Percentiles rank a stretch among this genome's conserved stretches.
Evolutionary conservation across 2,113 vertebrate genomes (phyloP).

Genomic region (Leucoraja erinaceus): DNA sequence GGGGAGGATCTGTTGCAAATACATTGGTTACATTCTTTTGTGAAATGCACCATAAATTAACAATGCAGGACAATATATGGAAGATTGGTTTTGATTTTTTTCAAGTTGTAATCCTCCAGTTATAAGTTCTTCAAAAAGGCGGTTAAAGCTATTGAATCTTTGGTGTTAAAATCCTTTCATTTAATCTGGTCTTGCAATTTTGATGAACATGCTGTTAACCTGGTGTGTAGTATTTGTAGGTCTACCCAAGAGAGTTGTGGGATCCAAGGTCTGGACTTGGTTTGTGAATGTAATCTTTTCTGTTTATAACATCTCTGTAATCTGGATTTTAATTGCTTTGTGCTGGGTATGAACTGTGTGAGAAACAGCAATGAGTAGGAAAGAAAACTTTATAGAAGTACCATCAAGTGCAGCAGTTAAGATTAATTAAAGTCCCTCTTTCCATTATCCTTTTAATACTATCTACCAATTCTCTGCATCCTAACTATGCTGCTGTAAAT

Average conservation of each 20-base stretch:
- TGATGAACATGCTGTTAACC: neutral
- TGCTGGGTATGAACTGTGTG: neutral
- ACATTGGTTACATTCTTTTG: conserved; percentile 17
- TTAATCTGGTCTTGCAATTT: neutral
- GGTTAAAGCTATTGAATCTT: neutral
- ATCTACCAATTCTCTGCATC: neutral
- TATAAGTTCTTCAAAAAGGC: conserved; percentile 2
- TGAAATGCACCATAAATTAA: neutral
- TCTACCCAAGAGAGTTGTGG: neutral
- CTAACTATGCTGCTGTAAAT: neutral
- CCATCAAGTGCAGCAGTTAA: neutral
- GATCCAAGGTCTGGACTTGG: neutral
- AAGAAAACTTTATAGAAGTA: neutral
- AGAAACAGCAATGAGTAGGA: neutral
- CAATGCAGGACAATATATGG: conserved; percentile 25
- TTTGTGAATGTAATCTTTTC: neutral
- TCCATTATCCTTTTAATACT: neutral
- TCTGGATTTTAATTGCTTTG: neutral
- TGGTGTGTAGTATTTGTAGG: neutral
- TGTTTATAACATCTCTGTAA: neutral
- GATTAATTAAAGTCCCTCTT: neutral
- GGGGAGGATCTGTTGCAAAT: neutral
- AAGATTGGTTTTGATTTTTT: neutral
- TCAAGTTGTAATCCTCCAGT: conserved; percentile 18
- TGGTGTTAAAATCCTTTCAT: neutral